These are phyloP conservation scores for Lasius fuliginosus DNA, from an alignment of 2,888 invertebrate genomes.

Conservation along the genomic window DNA sequence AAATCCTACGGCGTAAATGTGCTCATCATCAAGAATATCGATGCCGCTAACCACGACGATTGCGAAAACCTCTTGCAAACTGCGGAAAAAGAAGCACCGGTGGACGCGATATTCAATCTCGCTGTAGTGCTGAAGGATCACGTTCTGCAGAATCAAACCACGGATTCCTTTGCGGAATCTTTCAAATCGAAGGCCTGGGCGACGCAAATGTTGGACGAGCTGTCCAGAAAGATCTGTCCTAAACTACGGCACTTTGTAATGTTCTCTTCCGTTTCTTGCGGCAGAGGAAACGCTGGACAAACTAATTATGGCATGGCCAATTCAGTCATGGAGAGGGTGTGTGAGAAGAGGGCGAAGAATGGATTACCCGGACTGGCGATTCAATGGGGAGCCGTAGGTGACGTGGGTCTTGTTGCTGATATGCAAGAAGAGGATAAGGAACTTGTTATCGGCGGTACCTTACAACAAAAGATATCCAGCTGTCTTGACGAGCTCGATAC, in stretches of 20 bases:
- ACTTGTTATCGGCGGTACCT: slow-evolving; percentile 86
- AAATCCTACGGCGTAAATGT: slow-evolving; percentile 90
- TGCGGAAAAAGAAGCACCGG: slow-evolving; percentile 86
- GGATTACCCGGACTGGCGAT: slow-evolving; percentile 29
- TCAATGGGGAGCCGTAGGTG: slow-evolving; percentile 15
- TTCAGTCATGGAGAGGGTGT: slow-evolving; percentile 91
- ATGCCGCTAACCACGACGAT: slow-evolving; percentile 91
- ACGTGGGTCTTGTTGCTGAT: slow-evolving; percentile 4
- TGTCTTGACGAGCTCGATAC: slow-evolving; percentile 89
- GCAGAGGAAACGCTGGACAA: slow-evolving; percentile 90
- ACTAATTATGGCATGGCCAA: slow-evolving; percentile 89
- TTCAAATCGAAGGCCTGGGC: slow-evolving; percentile 88
- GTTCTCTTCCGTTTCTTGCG: slow-evolving; percentile 89
- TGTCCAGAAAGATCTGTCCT: slow-evolving; percentile 87
- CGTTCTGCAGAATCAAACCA: slow-evolving; percentile 87
- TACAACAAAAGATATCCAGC: slow-evolving; percentile 88
- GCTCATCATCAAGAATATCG: slow-evolving; percentile 88
- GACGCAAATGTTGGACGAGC: slow-evolving; percentile 87
- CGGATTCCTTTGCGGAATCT: slow-evolving; percentile 87
- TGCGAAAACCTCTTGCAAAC: slow-evolving; percentile 90
- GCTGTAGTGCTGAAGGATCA: slow-evolving; percentile 88
- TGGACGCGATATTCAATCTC: slow-evolving; percentile 90
- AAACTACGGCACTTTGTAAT: slow-evolving; percentile 88
- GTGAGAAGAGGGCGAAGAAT: slow-evolving; percentile 48
- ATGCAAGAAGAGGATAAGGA: slow-evolving; percentile 7